phyloP scores from a whole-genome alignment of 2,797 vertebrate species.

The Mionectes olivaceus region DNA sequence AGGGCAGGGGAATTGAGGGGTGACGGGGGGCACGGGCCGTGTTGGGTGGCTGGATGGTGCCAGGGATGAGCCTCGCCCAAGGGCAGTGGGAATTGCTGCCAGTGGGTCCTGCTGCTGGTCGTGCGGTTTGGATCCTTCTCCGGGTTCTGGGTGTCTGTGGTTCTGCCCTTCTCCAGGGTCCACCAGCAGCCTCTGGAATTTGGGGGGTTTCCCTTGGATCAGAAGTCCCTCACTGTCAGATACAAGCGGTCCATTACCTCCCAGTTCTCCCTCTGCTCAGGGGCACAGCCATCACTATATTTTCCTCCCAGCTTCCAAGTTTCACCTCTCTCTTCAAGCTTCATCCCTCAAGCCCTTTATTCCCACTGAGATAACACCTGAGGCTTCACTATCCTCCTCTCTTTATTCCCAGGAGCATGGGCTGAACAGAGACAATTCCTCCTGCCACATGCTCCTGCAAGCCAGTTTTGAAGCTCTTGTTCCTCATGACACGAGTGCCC shows the following conservation, averaged over 20 bases:
- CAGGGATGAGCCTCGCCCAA: fast-evolving
- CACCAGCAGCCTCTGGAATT: background rate
- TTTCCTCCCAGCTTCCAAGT: background rate
- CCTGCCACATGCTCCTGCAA: background rate
- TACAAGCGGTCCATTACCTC: background rate
- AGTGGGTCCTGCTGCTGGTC: fast-evolving
- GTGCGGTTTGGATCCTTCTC: fast-evolving
- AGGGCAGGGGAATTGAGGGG: background rate
- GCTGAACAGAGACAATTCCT: background rate
- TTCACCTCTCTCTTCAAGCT: background rate
- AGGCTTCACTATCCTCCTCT: background rate
- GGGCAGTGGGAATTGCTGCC: fast-evolving
- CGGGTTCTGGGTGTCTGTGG: background rate
- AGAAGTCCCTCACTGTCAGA: background rate
- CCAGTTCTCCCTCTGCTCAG: background rate
- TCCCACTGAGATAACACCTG: background rate
- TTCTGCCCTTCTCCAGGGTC: fast-evolving
- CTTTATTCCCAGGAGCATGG: background rate
- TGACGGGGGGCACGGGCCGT: background rate
- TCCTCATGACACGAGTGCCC: fast-evolving
- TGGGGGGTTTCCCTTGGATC: background rate
- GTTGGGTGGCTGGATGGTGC: fast-evolving
- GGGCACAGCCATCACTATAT: background rate
- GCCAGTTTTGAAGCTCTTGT: fast-evolving
- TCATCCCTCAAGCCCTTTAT: background rate